phyloP scores from a whole-genome alignment of 30 jellyfish, hydroid and myxozoan species.

The Hydra vulgaris region DNA sequence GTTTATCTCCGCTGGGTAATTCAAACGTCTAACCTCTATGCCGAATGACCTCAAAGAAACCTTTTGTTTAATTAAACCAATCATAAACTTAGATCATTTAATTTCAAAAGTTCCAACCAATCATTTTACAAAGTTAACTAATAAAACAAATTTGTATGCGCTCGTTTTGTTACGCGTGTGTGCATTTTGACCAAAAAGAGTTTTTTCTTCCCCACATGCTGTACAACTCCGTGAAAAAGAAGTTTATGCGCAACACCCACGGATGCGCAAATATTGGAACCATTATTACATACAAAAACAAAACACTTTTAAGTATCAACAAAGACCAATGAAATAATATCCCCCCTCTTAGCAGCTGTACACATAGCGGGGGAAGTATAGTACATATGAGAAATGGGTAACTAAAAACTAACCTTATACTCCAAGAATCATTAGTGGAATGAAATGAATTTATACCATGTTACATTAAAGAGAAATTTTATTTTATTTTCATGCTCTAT shows the following conservation, averaged over 20 bases:
- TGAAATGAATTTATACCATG: conserved; percentile 12
- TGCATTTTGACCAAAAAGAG: conserved; percentile 13
- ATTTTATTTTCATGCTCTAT: neutral
- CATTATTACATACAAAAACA: neutral
- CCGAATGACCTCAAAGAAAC: conserved; percentile 27
- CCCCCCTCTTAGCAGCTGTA: neutral
- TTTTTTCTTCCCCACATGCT: neutral
- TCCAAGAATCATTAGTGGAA: neutral
- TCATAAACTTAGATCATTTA: neutral
- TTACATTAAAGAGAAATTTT: neutral
- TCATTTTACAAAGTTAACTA: neutral
- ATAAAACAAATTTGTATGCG: conserved; percentile 8
- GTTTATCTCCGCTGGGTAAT: conserved; percentile 20
- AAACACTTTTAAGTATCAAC: neutral
- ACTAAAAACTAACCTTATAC: neutral
- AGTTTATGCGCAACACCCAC: neutral
- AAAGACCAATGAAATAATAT: neutral
- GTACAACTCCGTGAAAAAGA: neutral
- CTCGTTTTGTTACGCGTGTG: conserved; percentile 18
- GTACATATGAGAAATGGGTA: neutral
- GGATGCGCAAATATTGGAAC: conserved; percentile 6
- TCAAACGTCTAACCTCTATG: conserved; percentile 3
- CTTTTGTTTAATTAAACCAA: conserved; percentile 20
- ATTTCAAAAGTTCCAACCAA: conserved; percentile 13
- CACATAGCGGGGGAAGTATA: neutral